Base-by-base conservation (phyloP, 2,113 vertebrate genomes). In the Anolis sagrei region DNA sequence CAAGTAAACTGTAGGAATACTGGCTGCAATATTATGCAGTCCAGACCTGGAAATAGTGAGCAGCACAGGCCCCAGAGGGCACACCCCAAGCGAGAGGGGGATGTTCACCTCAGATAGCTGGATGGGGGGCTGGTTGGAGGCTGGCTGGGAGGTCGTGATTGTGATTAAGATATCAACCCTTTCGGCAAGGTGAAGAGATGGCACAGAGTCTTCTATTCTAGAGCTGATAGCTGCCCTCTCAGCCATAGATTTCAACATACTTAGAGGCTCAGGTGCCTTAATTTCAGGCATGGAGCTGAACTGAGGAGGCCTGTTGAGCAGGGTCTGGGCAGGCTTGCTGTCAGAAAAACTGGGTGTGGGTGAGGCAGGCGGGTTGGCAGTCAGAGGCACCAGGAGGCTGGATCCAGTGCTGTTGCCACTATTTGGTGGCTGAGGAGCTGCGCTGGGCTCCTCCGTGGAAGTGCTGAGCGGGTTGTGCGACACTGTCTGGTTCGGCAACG, bases 21-120 rank as follows among this genome's bases (percentile, higher is more conserved):
- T n/a, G n/a, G n/a, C n/a, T n/a, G n/a, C n/a, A n/a, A n/a, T n/a
- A n/a, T n/a, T n/a, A n/a, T n/a, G n/a, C n/a, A n/a, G n/a, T n/a
- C n/a, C n/a, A n/a, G n/a, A n/a, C n/a, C n/a, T n/a, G n/a, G n/a
- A n/a, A n/a, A n/a, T n/a, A n/a, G 97, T 97, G 86, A 98, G 97
- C 72, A 97, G 96, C 36, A 97, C 97, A 4, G 98, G 98, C 61
- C 98, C 98, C 90, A 98, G 92, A 0, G 98, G 98, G 93, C 98
- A 98, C 69, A 98, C 98, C 11, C 98, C 98, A 16, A 98, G 94
- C 0, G 97, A 98, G 6, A 98, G 96, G 0, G 98, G 97, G 84
- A 99, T 98, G 95, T 96, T 98, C 91, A 98, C 98, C 90, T 99
- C 98, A 0, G 97, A 98, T 51, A 98, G 95, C 88, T 97, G 97